A percentile compares a stretch with the other conserved stretches of the same genome.
Evolutionary conservation across 1,140 invertebrate species (phyloP).

Genomic region (Thereuonema tuberculata): DNA sequence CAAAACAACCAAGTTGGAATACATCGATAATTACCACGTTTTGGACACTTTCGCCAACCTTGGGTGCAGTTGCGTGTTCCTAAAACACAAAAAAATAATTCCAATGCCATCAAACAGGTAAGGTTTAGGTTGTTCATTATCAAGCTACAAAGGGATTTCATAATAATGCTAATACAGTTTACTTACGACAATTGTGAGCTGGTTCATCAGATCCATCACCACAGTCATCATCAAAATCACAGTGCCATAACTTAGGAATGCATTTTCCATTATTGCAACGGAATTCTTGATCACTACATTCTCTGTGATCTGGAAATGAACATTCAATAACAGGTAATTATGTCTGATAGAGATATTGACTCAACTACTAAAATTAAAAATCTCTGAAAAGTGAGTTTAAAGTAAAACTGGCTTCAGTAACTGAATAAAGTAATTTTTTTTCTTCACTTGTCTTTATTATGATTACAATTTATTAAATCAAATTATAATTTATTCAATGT

Average conservation of each 20-base stretch:
- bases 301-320: conserved; percentile 50
- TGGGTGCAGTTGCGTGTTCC: conserved; percentile 72
- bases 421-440: no score
- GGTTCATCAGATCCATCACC: conserved; percentile 90
- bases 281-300: conserved; percentile 70
- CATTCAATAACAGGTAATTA: conserved; percentile 1
- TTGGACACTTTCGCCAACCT: conserved; percentile 82
- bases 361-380: no score
- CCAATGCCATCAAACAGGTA: no score
- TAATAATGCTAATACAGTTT: no score
- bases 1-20: conserved; percentile 92
- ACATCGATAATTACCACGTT: conserved; percentile 75
- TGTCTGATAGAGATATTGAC: no score
- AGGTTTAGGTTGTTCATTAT: no score
- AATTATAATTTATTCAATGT: no score
- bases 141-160: no score
- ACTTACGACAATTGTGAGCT: conserved; percentile 65
- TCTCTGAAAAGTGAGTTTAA: no score
- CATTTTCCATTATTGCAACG: conserved; percentile 82
- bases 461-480: no score
- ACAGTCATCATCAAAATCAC: conserved; percentile 84
- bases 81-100: background rate
- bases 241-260: conserved; percentile 92
- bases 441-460: no score
- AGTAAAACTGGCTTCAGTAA: no score